A percentile compares a stretch with the other conserved stretches of the same genome.
phyloP scores from a whole-genome alignment of 2,888 invertebrate genomes.

The Drosophila affinis region DNA sequence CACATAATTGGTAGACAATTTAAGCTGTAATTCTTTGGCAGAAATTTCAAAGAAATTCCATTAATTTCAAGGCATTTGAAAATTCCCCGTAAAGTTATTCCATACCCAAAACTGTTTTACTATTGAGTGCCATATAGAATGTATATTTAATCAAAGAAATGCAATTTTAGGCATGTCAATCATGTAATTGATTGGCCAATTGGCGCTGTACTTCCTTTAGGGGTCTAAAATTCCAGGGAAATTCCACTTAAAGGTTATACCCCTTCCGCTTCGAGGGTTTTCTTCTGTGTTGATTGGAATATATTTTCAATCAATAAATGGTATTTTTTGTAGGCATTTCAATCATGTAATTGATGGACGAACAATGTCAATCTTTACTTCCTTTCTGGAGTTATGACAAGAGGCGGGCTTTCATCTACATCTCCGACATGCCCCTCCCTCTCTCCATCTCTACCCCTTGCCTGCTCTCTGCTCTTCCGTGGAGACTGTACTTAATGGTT shows the following conservation, averaged over 20 bases:
- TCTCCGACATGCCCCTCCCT: not conserved
- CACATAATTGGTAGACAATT: not conserved
- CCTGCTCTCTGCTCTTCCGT: not conserved
- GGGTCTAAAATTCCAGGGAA: not conserved
- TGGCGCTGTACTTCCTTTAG: slow-evolving; percentile 17
- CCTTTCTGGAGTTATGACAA: not conserved
- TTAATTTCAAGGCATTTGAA: not conserved
- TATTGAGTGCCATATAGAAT: not conserved
- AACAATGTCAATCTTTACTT: not conserved
- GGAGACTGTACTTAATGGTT: slow-evolving; percentile 18
- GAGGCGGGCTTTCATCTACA: not conserved
- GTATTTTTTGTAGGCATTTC: not conserved
- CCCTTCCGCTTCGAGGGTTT: no score
- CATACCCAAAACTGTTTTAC: not conserved
- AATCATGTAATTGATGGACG: not conserved
- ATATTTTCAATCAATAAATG: not conserved
- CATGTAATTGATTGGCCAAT: slow-evolving; percentile 12
- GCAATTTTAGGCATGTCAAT: slow-evolving; percentile 18
- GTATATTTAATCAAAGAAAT: slow-evolving; percentile 16
- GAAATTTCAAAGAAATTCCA: not conserved
- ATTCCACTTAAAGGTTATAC: not conserved
- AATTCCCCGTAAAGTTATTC: not conserved
- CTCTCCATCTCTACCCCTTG: no score
- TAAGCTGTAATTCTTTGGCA: not conserved
- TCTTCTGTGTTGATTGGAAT: not conserved